Conservation (phyloP, 2,888 invertebrate species). For the Frankliniella intonsa region DNA sequence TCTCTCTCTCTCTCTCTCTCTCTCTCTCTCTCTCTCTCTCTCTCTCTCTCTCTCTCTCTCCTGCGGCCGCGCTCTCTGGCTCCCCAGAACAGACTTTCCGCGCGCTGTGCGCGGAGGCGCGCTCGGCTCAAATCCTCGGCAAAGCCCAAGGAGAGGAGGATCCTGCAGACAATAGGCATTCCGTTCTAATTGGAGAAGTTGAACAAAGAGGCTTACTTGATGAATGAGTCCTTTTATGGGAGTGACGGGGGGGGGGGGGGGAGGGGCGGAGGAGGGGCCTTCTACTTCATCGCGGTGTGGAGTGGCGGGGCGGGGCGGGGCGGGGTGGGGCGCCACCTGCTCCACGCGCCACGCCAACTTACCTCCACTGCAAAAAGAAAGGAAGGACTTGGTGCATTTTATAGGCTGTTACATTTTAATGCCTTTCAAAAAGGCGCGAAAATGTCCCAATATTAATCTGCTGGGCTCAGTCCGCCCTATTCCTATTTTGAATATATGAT, state of each 20-base stretch:
- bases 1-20: not conserved
- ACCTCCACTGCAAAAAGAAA: too few species aligned
- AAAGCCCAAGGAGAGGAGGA: constrained; percentile 22
- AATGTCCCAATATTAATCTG: too few species aligned
- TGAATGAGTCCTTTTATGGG: constrained; percentile 20
- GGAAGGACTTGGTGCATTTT: too few species aligned
- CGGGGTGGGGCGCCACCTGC: too few species aligned
- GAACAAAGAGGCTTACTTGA: constrained; percentile 26
- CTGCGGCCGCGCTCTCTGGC: not conserved
- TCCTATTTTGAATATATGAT: too few species aligned
- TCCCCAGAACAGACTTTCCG: too few species aligned
- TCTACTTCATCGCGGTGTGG: not conserved
- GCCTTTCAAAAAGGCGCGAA: too few species aligned
- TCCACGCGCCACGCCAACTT: too few species aligned
- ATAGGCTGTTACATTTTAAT: too few species aligned
- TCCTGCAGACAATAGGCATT: constrained; percentile 1
- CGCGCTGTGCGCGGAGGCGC: too few species aligned
- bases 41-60: not conserved
- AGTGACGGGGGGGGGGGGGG: not conserved
- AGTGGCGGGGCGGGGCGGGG: not conserved
- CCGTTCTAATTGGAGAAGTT: constrained; percentile 24
- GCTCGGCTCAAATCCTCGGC: too few species aligned
- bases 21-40: constrained; percentile 1
- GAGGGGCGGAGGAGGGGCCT: not conserved
- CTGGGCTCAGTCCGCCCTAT: too few species aligned